Evolutionary conservation across 2,113 vertebrate genomes (phyloP).

Genomic region (Neodontobutis hainanensis): DNA sequence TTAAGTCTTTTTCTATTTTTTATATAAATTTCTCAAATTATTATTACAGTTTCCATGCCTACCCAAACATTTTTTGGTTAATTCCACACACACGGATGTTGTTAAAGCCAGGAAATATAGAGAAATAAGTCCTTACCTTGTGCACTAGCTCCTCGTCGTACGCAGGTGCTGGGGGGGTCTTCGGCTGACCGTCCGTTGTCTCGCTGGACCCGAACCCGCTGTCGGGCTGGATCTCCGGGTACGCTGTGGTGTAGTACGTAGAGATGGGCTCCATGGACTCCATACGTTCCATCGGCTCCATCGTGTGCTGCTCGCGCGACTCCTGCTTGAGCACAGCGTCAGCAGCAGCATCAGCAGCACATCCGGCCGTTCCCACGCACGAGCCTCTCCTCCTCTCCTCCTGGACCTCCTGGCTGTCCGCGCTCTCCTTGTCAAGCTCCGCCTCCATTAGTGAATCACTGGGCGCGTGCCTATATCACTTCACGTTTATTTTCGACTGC

Average conservation of each 20-base stretch:
- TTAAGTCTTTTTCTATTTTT: too few relatives aligned
- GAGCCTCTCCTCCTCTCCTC: too few relatives aligned
- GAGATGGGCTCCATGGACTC: constrained; percentile 75
- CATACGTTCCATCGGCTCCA: constrained; percentile 58
- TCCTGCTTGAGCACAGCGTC: neutral
- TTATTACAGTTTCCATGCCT: too few relatives aligned
- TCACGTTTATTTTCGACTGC: constrained; percentile 29
- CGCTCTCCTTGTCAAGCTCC: constrained; percentile 13
- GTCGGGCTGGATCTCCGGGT: constrained; percentile 71
- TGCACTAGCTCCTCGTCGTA: constrained; percentile 82
- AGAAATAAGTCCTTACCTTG: constrained; percentile 70
- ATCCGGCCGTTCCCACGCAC: too few relatives aligned
- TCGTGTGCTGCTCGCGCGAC: neutral
- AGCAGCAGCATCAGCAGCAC: neutral
- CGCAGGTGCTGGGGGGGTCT: constrained; percentile 23
- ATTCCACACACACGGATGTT: too few relatives aligned
- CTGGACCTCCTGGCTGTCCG: neutral
- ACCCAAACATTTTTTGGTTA: too few relatives aligned
- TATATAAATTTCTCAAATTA: too few relatives aligned
- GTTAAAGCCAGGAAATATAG: too few relatives aligned
- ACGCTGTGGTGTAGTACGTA: constrained; percentile 59
- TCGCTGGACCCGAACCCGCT: constrained; percentile 61
- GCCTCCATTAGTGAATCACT: constrained; percentile 35
- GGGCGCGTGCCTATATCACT: constrained; percentile 31
- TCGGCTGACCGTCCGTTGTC: constrained; percentile 46